phyloP scores from a whole-genome alignment of 1,140 invertebrate species.

The Eupeodes corollae region DNA sequence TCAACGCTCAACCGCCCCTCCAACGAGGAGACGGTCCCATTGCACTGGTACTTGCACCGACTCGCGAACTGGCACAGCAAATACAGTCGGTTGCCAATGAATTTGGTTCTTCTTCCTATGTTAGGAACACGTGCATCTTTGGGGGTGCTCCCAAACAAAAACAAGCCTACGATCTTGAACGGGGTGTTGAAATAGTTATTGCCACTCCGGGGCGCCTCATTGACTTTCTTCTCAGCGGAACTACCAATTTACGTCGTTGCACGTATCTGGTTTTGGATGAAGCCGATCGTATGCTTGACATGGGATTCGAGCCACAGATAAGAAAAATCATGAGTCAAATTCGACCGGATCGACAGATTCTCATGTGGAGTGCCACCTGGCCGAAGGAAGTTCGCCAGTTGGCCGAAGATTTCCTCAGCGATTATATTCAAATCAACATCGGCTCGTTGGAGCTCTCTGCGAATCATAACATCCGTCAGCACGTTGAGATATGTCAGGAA shows the following conservation, averaged over 20 bases:
- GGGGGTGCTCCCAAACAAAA: slow-evolving; percentile 86
- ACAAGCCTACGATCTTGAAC: slow-evolving; percentile 70
- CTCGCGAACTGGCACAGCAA: slow-evolving; percentile 87
- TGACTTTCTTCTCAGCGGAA: slow-evolving; percentile 83
- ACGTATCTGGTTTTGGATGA: slow-evolving; percentile 95
- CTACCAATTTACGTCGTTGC: slow-evolving; percentile 74
- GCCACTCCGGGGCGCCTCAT: slow-evolving; percentile 90
- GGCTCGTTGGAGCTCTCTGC: slow-evolving; percentile 83
- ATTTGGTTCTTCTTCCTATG: slow-evolving; percentile 70
- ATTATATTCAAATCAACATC: slow-evolving; percentile 85
- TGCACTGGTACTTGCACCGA: slow-evolving; percentile 81
- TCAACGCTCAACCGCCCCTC: slow-evolving; percentile 71
- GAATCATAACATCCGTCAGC: slow-evolving; percentile 94
- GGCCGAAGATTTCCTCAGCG: slow-evolving; percentile 82
- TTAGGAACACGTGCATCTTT: slow-evolving; percentile 85
- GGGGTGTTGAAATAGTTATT: slow-evolving; percentile 79
- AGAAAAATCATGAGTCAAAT: slow-evolving; percentile 93
- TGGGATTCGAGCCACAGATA: slow-evolving; percentile 98
- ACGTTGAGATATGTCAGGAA: slow-evolving; percentile 84
- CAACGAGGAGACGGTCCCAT: slow-evolving; percentile 77
- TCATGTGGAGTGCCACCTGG: slow-evolving; percentile 99
- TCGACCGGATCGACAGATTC: slow-evolving; percentile 80
- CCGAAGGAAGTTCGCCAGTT: slow-evolving; percentile 87
- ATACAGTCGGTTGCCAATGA: slow-evolving; percentile 83
- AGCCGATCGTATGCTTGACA: slow-evolving; percentile 96